A percentile compares a stretch with the other conserved stretches of the same genome.
Conservation (phyloP, 2,113 vertebrate species). For the Phyllostomus discolor region DNA sequence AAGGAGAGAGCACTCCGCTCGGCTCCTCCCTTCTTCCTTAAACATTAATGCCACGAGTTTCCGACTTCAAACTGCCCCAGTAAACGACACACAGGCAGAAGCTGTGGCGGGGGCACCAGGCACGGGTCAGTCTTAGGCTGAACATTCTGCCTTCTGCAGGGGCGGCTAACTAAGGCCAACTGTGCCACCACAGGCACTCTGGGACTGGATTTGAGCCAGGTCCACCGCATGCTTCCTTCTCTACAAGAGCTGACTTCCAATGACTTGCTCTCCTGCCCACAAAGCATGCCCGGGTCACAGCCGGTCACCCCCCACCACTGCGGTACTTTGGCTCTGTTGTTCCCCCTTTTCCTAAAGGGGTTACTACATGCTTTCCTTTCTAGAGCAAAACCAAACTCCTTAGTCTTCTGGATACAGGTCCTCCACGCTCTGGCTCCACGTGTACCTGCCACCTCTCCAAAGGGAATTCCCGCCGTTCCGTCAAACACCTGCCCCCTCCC, state of each 20-base stretch:
- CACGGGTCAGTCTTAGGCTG: not conserved
- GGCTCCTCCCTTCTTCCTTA: slow-evolving; percentile 20
- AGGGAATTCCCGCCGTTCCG: not conserved
- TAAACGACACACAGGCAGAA: not conserved
- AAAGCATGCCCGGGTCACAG: not conserved
- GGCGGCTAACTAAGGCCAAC: not conserved
- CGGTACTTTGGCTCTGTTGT: not conserved
- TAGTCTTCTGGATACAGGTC: not conserved
- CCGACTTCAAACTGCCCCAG: not conserved
- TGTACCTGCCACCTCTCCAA: not conserved
- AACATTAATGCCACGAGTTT: slow-evolving; percentile 44
- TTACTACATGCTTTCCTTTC: not conserved
- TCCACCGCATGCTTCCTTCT: not conserved
- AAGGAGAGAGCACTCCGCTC: not conserved
- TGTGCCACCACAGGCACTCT: not conserved
- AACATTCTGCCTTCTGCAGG: not conserved
- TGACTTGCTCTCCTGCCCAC: not conserved
- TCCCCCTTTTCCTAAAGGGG: not conserved
- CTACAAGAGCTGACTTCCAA: not conserved
- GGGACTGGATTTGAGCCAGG: not conserved
- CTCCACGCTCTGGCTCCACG: not conserved
- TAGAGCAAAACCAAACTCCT: not conserved
- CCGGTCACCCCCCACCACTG: not conserved
- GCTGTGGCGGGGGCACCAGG: not conserved
- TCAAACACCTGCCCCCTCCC: not conserved